Base-by-base conservation (phyloP, 2,797 vertebrate genomes). In the Lerista edwardsae region DNA sequence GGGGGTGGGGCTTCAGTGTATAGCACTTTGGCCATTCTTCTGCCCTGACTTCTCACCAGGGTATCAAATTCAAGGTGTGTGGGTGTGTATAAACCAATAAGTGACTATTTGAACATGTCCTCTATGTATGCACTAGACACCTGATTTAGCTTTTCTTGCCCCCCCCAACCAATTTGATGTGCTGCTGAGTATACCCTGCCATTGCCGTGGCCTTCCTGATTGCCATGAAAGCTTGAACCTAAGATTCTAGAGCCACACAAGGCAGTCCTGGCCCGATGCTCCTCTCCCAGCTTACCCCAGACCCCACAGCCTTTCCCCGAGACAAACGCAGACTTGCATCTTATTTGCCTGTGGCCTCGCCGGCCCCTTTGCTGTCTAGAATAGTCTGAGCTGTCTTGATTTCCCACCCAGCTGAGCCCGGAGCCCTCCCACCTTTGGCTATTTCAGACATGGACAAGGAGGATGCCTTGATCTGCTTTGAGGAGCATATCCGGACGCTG, bases 361-460 rank as follows among this genome's bases (percentile, higher is more conserved):
- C 11, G 34, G 31, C 14, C 7, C 29, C 34, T 29, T 78, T 15
- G 27, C 39, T 25, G n/a, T 57, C 6, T 36, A 59, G n/a, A 71
- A 44, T 34, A 34, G 59, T 1, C 15, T 61, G 64, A 29, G 4
- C n/a, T 31, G 17, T 19, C 25, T 36, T 41, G 69, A 14, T 47
- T 73, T 67, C 51, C 25, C 36, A 6, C 36, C 41, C 64, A 21
- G 4, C 84, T 86, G 80, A 93, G 11, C 68, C 61, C 59, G 34
- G 59, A 71, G 31, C 80, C 80, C 87, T 5, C 3, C 62, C 57
- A 57, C 44, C 41, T 25, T 72, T 47, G 51, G 78, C 88, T 9
- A 2, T 82, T 76, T 61, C 84, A 96, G 95, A 96, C 84, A 96
- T 96, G 95, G 95, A 96, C 91, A 96, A 96, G 68, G 95, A 96